phyloP scores from a whole-genome alignment of 2,888 invertebrate genomes.

The Clusia tigrina region DNA sequence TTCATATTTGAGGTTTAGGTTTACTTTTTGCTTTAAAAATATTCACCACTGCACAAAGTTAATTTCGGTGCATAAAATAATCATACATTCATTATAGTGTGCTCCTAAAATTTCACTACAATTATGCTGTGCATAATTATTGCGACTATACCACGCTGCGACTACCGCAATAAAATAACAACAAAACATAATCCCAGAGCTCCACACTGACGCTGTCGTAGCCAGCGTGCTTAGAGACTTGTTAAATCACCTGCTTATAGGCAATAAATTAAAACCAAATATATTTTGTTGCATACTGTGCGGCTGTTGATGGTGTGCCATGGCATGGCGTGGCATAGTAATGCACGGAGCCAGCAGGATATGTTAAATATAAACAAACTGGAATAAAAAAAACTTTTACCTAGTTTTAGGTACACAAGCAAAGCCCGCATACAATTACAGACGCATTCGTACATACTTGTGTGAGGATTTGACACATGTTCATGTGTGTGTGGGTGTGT shows the following conservation, averaged over 20 bases:
- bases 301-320: neutral
- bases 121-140: neutral
- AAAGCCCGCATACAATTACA: neutral
- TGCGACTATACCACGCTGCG: neutral
- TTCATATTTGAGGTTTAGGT: no score
- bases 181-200: neutral
- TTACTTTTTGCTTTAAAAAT: no score
- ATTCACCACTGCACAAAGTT: no score
- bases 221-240: neutral
- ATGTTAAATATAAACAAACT: neutral
- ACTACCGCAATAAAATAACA: neutral
- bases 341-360: neutral
- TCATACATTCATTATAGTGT: neutral
- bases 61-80: neutral
- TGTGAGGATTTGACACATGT: slow-evolving; percentile 28
- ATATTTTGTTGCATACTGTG: neutral
- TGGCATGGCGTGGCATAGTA: neutral
- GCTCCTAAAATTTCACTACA: slow-evolving; percentile 10
- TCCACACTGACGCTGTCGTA: no score
- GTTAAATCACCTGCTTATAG: slow-evolving; percentile 16
- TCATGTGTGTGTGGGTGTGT: neutral
- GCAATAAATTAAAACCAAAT: slow-evolving; percentile 13
- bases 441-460: neutral
- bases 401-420: neutral
- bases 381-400: neutral